A percentile compares a stretch with the other conserved stretches of the same genome.
Evolutionary conservation across 2,113 vertebrate species (phyloP).

Genomic region (Irena cyanogastra): DNA sequence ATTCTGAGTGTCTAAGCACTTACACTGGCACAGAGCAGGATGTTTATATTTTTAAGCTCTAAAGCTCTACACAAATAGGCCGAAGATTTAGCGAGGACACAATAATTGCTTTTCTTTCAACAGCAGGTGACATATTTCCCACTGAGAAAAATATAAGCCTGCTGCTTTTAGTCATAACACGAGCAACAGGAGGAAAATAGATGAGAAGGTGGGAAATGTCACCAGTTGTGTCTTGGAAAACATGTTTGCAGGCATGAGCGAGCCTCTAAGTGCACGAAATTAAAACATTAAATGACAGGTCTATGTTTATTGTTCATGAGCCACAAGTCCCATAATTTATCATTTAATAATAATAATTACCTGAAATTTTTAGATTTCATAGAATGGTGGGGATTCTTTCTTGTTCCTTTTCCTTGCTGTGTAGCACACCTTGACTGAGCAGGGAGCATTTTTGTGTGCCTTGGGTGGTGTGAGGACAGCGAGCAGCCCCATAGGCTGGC

Average conservation of each 20-base stretch:
- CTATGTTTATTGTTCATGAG: constrained; percentile 27
- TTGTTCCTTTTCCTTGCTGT: background rate
- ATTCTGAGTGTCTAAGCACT: constrained; percentile 24
- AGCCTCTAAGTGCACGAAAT: constrained; percentile 30
- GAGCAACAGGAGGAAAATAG: constrained; percentile 44
- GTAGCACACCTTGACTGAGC: background rate
- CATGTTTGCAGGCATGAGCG: background rate
- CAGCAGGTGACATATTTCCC: constrained; percentile 62
- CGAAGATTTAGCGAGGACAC: constrained; percentile 55
- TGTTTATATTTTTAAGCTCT: constrained; percentile 53
- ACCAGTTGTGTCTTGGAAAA: constrained; percentile 42
- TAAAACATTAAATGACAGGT: constrained; percentile 42
- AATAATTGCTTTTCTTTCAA: constrained; percentile 71
- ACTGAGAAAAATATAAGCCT: constrained; percentile 37
- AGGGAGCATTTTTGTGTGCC: background rate
- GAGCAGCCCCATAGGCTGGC: background rate
- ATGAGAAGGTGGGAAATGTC: constrained; percentile 66
- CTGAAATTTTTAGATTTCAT: background rate
- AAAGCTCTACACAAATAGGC: constrained; percentile 31
- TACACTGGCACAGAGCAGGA: constrained; percentile 16
- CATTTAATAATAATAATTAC: constrained; percentile 22
- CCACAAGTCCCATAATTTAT: background rate
- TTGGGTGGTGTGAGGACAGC: accelerated
- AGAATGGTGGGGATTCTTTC: background rate
- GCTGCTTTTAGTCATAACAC: constrained; percentile 52